These are phyloP conservation scores for Excalfactoria chinensis DNA, from an alignment of 2,113 vertebrate genomes.

Conservation along the genomic window DNA sequence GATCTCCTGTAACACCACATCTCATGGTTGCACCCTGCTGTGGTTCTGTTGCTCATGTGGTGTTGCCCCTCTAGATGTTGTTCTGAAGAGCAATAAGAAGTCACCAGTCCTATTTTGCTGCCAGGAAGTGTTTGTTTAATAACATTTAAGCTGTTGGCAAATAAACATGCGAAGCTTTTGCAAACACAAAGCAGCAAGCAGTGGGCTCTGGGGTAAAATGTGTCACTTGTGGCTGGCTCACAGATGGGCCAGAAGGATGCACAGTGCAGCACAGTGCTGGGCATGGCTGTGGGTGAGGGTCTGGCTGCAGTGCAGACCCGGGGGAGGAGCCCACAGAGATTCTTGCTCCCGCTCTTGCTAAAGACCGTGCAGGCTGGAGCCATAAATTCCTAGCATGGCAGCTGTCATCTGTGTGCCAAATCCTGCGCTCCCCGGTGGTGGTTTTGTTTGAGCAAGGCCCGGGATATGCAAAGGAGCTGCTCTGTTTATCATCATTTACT, in stretches of 20 bases:
- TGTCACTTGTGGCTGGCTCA: accelerated
- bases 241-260: neutral
- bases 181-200: neutral
- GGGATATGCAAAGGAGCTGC: neutral
- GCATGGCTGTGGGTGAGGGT: accelerated
- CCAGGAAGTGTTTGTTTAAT: neutral
- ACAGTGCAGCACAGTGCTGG: neutral
- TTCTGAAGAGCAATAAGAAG: neutral
- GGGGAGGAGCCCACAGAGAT: neutral
- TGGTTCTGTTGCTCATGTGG: accelerated
- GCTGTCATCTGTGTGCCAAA: neutral
- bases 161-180: neutral
- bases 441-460: neutral
- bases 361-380: neutral
- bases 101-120: neutral
- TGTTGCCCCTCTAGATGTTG: neutral
- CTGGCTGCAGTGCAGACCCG: neutral
- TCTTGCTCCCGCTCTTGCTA: neutral
- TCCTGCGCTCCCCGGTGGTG: neutral
- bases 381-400: neutral
- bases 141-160: neutral
- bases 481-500: neutral
- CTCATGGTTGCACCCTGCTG: neutral
- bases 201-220: neutral
- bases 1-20: neutral